Base-by-base conservation (phyloP, 2,888 invertebrate species). In the Phaedon cochleariae region DNA sequence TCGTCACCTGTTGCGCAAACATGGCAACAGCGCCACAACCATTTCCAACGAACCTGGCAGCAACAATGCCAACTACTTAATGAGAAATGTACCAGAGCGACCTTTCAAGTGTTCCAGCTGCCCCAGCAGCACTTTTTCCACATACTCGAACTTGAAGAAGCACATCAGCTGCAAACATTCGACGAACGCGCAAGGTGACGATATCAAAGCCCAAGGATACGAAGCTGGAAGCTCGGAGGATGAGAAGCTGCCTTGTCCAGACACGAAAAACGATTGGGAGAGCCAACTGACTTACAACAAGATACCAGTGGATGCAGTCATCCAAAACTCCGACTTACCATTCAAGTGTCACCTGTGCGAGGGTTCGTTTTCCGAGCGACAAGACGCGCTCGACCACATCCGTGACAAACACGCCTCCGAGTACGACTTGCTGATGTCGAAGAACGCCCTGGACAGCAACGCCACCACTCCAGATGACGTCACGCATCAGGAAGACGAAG, bases 301-400 rank as follows among this genome's bases (percentile, higher is more conserved):
- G 41, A 46, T 64, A 7, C 48, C 46, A 22, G 53, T 54, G 10
- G 67, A 66, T 3, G 51, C 65, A 0, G 59, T 63, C n/a, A 69
- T 80, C 4, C 77, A 81, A 37, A 85, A 88, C 31, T 87, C 88
- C 1, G 92, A 93, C 71, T 83, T 93, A 59, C 93, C 94, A 5
- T 96, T 93, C 85, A 96, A 96, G 83, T 97, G 97, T 79, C 96
- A 97, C 83, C 85, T 97, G 0, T 97, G 97, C 81, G 96, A 96
- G 76, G 91, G 90, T 7, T 93, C 95, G 0, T 97, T 93, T 77
- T 87, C 89, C 0, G 93, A 92, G 48, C 86, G 96, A 1, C 87
- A 90, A 65, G 92, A 92, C 17, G 94, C 95, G 20, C 84, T 96
- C 66, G 91, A 91, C 29, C 97, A 97, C 78, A 91, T 96, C 73